phyloP scores from a whole-genome alignment of 1,140 invertebrate species.

The Matsumurasca onukii region DNA sequence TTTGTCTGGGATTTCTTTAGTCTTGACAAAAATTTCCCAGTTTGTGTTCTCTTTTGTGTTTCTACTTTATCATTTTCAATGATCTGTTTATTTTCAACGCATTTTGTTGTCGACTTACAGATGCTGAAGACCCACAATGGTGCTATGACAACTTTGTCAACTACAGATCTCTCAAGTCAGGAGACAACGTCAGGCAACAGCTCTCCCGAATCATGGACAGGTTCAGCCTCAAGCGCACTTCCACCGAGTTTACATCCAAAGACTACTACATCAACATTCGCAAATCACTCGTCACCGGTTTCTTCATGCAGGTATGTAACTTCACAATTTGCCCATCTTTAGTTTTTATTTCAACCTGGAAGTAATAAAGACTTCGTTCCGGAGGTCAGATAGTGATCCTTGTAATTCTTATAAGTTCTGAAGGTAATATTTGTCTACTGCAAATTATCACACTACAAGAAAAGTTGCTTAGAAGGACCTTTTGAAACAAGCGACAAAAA shows the following conservation, averaged over 20 bases:
- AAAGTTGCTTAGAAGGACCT: too few relatives aligned
- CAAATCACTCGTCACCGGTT: slow-evolving; percentile 96
- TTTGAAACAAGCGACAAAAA: too few relatives aligned
- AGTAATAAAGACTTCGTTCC: too few relatives aligned
- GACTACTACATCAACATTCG: slow-evolving; percentile 99
- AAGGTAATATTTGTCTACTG: too few relatives aligned
- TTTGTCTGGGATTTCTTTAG: too few relatives aligned
- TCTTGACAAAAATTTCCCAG: too few relatives aligned
- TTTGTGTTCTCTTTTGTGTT: too few relatives aligned
- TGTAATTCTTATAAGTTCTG: too few relatives aligned
- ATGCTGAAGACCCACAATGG: slow-evolving; percentile 93
- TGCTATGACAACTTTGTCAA: slow-evolving; percentile 99
- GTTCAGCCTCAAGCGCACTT: slow-evolving; percentile 89
- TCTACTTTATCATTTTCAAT: too few relatives aligned
- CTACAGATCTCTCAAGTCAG: slow-evolving; percentile 95
- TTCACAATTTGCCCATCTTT: slow-evolving; percentile 19
- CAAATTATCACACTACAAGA: too few relatives aligned
- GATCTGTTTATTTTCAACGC: neutral
- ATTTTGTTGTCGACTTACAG: slow-evolving; percentile 43
- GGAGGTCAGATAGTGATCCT: too few relatives aligned
- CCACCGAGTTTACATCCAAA: slow-evolving; percentile 97
- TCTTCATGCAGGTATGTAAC: slow-evolving; percentile 94
- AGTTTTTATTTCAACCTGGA: too few relatives aligned
- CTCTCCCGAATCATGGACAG: slow-evolving; percentile 87
- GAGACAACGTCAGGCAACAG: slow-evolving; percentile 83